These are phyloP conservation scores for Phrynosoma platyrhinos DNA, from an alignment of 2,113 vertebrate species.

Conservation along the genomic window DNA sequence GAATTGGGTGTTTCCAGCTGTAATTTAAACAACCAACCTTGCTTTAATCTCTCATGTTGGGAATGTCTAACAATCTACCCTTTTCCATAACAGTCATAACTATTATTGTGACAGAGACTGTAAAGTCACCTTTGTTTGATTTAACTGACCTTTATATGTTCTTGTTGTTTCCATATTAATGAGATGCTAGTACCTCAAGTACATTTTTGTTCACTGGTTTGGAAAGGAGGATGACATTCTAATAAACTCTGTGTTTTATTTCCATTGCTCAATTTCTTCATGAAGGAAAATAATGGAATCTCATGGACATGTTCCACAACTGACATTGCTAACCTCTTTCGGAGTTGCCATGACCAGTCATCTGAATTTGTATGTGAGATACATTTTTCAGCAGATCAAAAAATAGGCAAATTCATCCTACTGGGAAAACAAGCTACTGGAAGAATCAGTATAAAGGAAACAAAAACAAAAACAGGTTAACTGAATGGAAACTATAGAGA, in stretches of 20 bases:
- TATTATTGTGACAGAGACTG: constrained; percentile 3
- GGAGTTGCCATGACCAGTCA: constrained; percentile 45
- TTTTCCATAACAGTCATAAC: constrained; percentile 5
- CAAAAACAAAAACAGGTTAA: constrained; percentile 48
- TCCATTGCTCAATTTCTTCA: constrained; percentile 45
- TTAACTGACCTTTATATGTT: constrained; percentile 32
- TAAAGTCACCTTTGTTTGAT: constrained; percentile 22
- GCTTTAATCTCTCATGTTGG: background rate
- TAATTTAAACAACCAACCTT: background rate
- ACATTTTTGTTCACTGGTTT: background rate
- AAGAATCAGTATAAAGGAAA: constrained; percentile 64
- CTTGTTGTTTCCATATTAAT: constrained; percentile 36
- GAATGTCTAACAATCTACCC: background rate
- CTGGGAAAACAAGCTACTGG: constrained; percentile 66
- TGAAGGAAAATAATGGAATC: constrained; percentile 53
- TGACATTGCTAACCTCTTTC: constrained; percentile 63
- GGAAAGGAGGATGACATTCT: constrained; percentile 41
- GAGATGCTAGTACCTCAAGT: constrained; percentile 8
- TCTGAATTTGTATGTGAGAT: constrained; percentile 62
- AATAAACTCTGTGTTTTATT: constrained; percentile 57
- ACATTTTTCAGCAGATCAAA: constrained; percentile 65
- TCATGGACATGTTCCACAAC: constrained; percentile 38
- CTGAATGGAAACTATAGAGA: constrained; percentile 44
- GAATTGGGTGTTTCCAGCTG: background rate
- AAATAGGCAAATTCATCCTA: constrained; percentile 64